Evolutionary conservation across 2,797 vertebrate species (phyloP).

Genomic region (Phyllotis vaccarum): DNA sequence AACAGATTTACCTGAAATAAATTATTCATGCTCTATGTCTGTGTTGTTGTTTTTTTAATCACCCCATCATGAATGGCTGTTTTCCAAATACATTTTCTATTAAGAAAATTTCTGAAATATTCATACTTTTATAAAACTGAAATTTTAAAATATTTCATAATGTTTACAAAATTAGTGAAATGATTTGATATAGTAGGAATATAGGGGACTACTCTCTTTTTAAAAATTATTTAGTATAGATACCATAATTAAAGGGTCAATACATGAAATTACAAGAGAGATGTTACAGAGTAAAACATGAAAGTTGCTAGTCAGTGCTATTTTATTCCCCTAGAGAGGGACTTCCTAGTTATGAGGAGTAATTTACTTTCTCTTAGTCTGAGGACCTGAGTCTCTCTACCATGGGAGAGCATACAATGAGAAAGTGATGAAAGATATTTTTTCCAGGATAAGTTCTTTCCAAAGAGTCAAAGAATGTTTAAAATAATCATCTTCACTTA

Average conservation of each 20-base stretch:
- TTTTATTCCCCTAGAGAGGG: conserved; percentile 26
- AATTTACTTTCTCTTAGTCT: conserved; percentile 5
- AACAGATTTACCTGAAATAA: conserved; percentile 43
- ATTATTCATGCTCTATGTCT: neutral
- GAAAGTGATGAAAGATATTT: neutral
- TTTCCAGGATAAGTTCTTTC: neutral
- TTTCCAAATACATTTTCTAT: conserved; percentile 39
- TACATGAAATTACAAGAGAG: neutral
- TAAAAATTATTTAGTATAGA: conserved; percentile 46
- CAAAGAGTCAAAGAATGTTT: conserved; percentile 16
- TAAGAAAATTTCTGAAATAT: neutral
- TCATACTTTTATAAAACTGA: conserved; percentile 27
- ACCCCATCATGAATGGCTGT: neutral
- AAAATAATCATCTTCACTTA: neutral
- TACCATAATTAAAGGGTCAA: neutral
- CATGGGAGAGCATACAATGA: neutral
- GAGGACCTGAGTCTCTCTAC: neutral
- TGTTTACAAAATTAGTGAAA: neutral
- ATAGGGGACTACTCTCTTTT: neutral
- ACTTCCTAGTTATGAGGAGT: neutral
- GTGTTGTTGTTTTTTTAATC: neutral
- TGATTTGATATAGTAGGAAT: neutral
- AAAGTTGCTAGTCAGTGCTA: neutral
- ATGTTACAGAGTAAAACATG: neutral
- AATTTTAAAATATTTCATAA: conserved; percentile 18